Evolutionary conservation across 2,113 vertebrate genomes (phyloP).

Genomic region (Grantiella picta): DNA sequence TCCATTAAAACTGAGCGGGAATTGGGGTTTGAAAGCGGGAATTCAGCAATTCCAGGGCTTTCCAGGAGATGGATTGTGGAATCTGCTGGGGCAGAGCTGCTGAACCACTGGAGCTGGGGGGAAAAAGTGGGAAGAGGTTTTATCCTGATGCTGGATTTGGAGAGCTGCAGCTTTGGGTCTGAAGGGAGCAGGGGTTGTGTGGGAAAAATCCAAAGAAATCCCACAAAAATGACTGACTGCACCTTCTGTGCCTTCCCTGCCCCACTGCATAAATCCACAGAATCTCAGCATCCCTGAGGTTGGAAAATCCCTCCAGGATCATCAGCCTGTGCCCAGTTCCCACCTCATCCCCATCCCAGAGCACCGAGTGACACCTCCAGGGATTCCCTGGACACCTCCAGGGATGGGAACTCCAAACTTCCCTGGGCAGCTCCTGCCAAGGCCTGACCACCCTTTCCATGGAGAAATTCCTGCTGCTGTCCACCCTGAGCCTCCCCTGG

Average conservation of each 20-base stretch:
- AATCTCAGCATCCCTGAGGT: background rate
- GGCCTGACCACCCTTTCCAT: accelerated
- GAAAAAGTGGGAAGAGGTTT: background rate
- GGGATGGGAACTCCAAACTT: background rate
- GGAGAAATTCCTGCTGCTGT: background rate
- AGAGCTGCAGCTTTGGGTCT: background rate
- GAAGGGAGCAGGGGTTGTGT: background rate
- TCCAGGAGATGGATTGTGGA: background rate
- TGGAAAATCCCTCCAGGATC: background rate
- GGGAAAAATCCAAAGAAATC: background rate
- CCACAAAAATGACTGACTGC: background rate
- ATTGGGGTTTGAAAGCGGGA: background rate
- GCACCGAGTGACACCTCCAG: accelerated
- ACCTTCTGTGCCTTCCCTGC: background rate
- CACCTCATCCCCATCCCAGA: background rate
- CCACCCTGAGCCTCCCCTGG: background rate
- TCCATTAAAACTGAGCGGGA: background rate
- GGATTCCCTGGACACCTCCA: accelerated
- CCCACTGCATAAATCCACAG: background rate
- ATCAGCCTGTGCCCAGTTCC: background rate
- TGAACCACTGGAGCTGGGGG: background rate
- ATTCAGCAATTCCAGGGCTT: background rate
- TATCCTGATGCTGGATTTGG: background rate
- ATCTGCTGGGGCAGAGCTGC: background rate
- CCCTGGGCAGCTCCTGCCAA: background rate